These are phyloP conservation scores for Aricia agestis DNA, from an alignment of 1,140 invertebrate genomes.

Conservation along the genomic window DNA sequence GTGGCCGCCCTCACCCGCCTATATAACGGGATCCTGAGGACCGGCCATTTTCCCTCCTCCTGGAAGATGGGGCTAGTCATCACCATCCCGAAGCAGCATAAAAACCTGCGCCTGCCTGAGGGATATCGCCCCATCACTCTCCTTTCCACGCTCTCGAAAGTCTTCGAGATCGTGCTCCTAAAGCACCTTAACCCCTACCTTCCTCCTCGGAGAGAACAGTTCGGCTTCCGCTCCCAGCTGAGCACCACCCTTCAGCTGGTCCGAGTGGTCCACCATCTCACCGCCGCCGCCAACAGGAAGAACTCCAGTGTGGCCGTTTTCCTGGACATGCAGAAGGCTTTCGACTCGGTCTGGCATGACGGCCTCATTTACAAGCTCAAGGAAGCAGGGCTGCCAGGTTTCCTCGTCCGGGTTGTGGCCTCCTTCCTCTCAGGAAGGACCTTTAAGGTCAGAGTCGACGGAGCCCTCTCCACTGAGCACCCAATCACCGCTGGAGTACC, in stretches of 20 bases:
- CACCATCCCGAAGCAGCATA: no score
- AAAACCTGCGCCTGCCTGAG: not conserved
- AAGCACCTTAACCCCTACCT: not conserved
- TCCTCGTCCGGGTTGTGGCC: constrained; percentile 17
- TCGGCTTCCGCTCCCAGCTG: not conserved
- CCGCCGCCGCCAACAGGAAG: constrained; percentile 20
- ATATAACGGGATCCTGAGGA: not conserved
- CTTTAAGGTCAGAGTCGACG: constrained; percentile 24
- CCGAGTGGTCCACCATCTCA: constrained; percentile 28
- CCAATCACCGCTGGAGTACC: constrained; percentile 39
- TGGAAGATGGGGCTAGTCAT: no score
- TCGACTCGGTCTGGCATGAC: constrained; percentile 48
- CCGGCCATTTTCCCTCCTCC: not conserved
- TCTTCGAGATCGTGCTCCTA: not conserved
- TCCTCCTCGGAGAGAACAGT: not conserved
- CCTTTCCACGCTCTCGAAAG: not conserved
- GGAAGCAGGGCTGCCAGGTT: constrained; percentile 3
- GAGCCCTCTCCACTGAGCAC: not conserved
- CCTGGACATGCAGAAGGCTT: constrained; percentile 47
- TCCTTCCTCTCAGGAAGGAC: constrained; percentile 20
- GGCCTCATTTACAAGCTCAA: constrained; percentile 42
- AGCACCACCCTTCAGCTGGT: not conserved
- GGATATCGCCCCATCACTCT: not conserved
- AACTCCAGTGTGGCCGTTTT: constrained; percentile 27
- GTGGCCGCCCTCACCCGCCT: not conserved